These are phyloP conservation scores for Chlorodrepanis virens DNA, from an alignment of 2,113 vertebrate species.

Conservation along the genomic window DNA sequence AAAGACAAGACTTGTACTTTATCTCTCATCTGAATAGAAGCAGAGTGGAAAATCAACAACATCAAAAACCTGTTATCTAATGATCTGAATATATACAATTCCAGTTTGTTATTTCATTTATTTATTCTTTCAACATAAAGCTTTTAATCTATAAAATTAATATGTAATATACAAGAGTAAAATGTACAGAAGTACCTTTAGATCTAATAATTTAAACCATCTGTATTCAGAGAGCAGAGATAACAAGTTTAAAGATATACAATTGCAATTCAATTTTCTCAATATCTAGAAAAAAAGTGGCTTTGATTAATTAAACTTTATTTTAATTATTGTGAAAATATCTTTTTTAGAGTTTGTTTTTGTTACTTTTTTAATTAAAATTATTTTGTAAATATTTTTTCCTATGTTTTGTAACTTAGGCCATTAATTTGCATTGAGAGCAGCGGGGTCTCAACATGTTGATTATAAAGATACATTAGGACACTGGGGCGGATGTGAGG, in stretches of 20 bases:
- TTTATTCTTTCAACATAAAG: conserved; percentile 64
- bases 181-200: conserved; percentile 61
- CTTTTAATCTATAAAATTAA: conserved; percentile 62
- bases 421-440: conserved; percentile 6
- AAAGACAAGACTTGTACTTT: neutral
- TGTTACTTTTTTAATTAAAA: conserved; percentile 61
- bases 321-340: conserved; percentile 61
- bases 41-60: neutral
- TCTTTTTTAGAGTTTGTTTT: conserved; percentile 30
- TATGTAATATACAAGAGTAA: conserved; percentile 67
- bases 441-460: neutral
- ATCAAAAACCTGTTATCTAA: conserved; percentile 22
- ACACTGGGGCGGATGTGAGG: neutral
- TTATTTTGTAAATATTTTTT: conserved; percentile 68
- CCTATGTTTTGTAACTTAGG: conserved; percentile 53
- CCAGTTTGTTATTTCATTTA: conserved; percentile 53
- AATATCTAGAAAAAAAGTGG: conserved; percentile 31
- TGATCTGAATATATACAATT: conserved; percentile 24
- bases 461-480: neutral
- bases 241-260: conserved; percentile 42
- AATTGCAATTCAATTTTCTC: conserved; percentile 29
- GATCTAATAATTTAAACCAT: conserved; percentile 65
- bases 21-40: neutral
- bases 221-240: conserved; percentile 6
- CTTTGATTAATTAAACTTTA: conserved; percentile 50